Evolutionary conservation across 2,888 invertebrate genomes (phyloP).

Genomic region (Gasteruption jaculator): DNA sequence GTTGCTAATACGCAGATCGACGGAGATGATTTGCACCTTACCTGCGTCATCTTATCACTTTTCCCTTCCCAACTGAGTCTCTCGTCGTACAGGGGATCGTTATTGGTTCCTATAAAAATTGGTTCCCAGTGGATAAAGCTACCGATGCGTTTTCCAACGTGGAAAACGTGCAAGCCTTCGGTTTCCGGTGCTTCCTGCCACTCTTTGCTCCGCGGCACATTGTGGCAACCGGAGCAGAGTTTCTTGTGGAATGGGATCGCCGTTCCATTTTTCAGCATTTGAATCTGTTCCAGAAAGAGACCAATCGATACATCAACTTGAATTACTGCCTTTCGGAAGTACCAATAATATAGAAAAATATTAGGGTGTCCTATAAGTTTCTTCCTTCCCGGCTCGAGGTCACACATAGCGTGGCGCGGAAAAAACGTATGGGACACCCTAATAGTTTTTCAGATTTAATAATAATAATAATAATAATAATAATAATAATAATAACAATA

Average conservation of each 20-base stretch:
- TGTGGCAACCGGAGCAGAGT: constrained; percentile 84
- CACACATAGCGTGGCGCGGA: too few relatives aligned
- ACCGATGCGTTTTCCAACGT: constrained; percentile 77
- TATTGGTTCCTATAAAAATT: constrained; percentile 86
- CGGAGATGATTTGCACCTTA: constrained; percentile 44
- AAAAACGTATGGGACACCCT: too few relatives aligned
- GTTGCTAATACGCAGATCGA: too few relatives aligned
- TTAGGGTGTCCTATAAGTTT: too few relatives aligned
- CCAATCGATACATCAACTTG: background rate
- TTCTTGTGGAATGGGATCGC: constrained; percentile 91
- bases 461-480: too few relatives aligned
- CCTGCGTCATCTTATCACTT: constrained; percentile 95
- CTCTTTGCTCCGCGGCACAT: constrained; percentile 78
- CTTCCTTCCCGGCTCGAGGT: too few relatives aligned
- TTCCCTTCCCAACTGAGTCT: constrained; percentile 92
- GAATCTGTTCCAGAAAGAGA: constrained; percentile 47
- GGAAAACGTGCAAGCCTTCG: constrained; percentile 72
- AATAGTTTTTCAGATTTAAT: too few relatives aligned
- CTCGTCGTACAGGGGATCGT: constrained; percentile 86
- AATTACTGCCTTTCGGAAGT: too few relatives aligned
- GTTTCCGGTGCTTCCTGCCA: constrained; percentile 76
- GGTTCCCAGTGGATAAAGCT: constrained; percentile 87
- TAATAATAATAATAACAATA: too few relatives aligned
- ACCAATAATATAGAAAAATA: too few relatives aligned
- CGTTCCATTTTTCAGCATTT: constrained; percentile 70